Conservation (phyloP, 2,888 invertebrate species). For the Idaea dimidiata region DNA sequence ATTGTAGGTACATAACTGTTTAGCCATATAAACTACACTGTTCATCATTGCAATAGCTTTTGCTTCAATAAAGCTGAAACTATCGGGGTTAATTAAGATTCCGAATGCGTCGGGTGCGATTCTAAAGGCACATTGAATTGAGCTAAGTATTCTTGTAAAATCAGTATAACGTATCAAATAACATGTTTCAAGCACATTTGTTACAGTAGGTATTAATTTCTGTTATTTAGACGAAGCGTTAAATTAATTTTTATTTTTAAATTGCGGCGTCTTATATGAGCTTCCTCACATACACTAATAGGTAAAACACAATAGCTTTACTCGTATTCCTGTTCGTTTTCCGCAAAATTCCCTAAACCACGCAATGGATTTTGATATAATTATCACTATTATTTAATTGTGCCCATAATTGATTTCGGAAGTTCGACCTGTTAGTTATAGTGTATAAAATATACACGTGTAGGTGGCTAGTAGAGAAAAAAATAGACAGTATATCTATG, state of each 20-base stretch:
- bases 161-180: conserved; percentile 7
- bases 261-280: background rate
- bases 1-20: conserved; percentile 6
- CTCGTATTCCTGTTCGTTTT: too few relatives aligned
- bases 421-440: too few relatives aligned
- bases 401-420: too few relatives aligned
- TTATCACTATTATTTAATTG: too few relatives aligned
- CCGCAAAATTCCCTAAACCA: too few relatives aligned
- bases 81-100: conserved; percentile 43
- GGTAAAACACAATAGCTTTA: too few relatives aligned
- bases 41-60: conserved; percentile 35
- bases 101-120: conserved; percentile 34
- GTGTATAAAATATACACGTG: too few relatives aligned
- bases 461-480: too few relatives aligned
- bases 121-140: conserved; percentile 27
- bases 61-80: conserved; percentile 30
- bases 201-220: background rate
- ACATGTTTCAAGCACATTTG: background rate
- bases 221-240: background rate
- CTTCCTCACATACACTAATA: background rate
- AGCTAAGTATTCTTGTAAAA: conserved; percentile 21
- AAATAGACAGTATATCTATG: too few relatives aligned
- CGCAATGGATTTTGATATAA: too few relatives aligned
- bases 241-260: background rate
- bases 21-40: conserved; percentile 14